Percentiles rank a stretch among this genome's conserved stretches.
phyloP scores from a whole-genome alignment of 64 coral and sea anemone species.

The Porites australiensis region DNA sequence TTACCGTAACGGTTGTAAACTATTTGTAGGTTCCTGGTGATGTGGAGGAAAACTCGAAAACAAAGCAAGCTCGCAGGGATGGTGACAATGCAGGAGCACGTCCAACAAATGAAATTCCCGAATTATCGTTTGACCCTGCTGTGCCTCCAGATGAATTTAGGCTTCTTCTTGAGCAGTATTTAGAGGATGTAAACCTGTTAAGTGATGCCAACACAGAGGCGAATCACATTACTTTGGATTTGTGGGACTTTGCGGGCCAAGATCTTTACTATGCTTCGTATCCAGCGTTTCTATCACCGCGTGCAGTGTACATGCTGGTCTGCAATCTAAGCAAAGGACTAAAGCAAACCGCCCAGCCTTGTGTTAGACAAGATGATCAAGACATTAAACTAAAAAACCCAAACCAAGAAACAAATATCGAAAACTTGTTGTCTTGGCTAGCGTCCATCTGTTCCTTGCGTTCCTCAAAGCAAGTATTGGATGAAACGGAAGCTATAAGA shows the following conservation, averaged over 20 bases:
- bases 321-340: constrained; percentile 48
- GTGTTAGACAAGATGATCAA: constrained; percentile 1
- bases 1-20: too few relatives aligned
- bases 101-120: too few relatives aligned
- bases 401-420: constrained; percentile 30
- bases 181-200: too few relatives aligned
- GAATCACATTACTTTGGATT: neutral
- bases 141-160: too few relatives aligned
- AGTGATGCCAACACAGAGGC: too few relatives aligned
- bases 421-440: constrained; percentile 38
- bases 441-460: neutral
- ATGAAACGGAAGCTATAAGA: neutral
- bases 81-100: too few relatives aligned
- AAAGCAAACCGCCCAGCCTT: constrained; percentile 12
- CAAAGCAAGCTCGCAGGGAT: too few relatives aligned
- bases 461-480: neutral
- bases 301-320: constrained; percentile 34
- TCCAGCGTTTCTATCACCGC: neutral
- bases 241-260: constrained; percentile 55
- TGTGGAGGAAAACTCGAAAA: too few relatives aligned
- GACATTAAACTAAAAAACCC: neutral
- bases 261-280: constrained; percentile 35
- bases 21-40: too few relatives aligned
- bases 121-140: too few relatives aligned
- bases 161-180: too few relatives aligned